These are phyloP conservation scores for Bambusicola thoracicus DNA, from an alignment of 2,113 vertebrate species.

Conservation along the genomic window DNA sequence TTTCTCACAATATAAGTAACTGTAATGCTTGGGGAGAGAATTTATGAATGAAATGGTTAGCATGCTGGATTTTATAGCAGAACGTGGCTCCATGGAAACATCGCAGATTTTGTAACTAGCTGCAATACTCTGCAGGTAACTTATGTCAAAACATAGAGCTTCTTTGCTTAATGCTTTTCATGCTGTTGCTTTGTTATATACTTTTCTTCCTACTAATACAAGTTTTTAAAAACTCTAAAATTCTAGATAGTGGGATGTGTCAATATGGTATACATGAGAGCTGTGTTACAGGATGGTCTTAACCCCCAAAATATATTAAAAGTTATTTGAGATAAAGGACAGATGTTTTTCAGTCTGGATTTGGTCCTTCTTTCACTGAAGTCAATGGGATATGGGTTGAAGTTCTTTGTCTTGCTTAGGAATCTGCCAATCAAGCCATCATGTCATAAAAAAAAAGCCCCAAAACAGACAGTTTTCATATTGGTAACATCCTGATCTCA, in stretches of 20 bases:
- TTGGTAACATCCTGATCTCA: slow-evolving; percentile 56
- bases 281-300: not conserved
- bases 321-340: slow-evolving; percentile 47
- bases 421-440: slow-evolving; percentile 68
- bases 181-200: not conserved
- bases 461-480: slow-evolving; percentile 29
- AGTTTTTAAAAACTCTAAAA: not conserved
- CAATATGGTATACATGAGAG: not conserved
- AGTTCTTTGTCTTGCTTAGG: slow-evolving; percentile 44
- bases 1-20: slow-evolving; percentile 46
- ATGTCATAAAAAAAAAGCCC: not conserved
- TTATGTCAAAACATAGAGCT: not conserved
- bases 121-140: not conserved
- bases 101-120: not conserved
- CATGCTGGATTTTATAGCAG: not conserved
- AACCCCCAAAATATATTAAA: not conserved
- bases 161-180: not conserved
- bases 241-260: not conserved
- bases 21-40: not conserved
- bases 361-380: slow-evolving; percentile 36
- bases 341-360: slow-evolving; percentile 56
- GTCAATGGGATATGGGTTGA: slow-evolving; percentile 39
- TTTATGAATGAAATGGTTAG: slow-evolving; percentile 60
- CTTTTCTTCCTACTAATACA: not conserved
- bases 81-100: not conserved